Evolutionary conservation across 2,113 vertebrate species (phyloP), one percentile per base, ranked within the genome.

Genomic region (Paralichthys olivaceus): DNA sequence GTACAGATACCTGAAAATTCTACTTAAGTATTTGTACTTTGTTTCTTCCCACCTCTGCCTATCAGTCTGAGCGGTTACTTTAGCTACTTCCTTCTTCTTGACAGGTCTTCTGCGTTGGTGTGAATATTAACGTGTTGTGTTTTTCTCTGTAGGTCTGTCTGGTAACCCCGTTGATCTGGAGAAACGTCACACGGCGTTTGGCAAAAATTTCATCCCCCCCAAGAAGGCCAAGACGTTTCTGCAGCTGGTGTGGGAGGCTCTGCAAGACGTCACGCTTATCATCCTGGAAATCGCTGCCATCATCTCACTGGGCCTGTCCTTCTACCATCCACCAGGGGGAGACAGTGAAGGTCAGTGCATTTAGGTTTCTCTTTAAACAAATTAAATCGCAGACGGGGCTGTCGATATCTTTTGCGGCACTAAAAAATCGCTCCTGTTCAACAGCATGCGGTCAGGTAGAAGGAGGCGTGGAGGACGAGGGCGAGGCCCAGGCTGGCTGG

Each of bases 251-350:
- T 99, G 98, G 98, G 98, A 99, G 88, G 98, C 98, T 0, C 95
- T 99, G 67, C 98, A 99, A 88, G 98, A 99, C 26, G 96, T 98
- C 77, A 99, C 98, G 0, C 95, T 99, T 26, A 99, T 99, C 85
- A 98, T 99, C 85, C 92, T 99, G 92, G 97, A 98, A 91, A 96
- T 99, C 0, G 97, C 98, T 14, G 98, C 98, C 89, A 96, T 99
- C 91, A 96, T 99, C 91, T 99, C 97, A 12, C 87, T 99, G 77
- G 96, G 96, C 55, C 89, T 99, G 28, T 99, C 97, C 61, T 99
- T 99, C 88, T 99, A 99, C 74, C 96, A 96, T 58, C 97, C 97
- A 22, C 94, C 95, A 0, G 96, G 95, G 0, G 95, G 93, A 9
- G 91, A 95, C 71, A 96, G 90, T 28, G 94, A 96, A 87, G 0